Base-by-base conservation (phyloP, 1,140 invertebrate genomes). In the Apis laboriosa region DNA sequence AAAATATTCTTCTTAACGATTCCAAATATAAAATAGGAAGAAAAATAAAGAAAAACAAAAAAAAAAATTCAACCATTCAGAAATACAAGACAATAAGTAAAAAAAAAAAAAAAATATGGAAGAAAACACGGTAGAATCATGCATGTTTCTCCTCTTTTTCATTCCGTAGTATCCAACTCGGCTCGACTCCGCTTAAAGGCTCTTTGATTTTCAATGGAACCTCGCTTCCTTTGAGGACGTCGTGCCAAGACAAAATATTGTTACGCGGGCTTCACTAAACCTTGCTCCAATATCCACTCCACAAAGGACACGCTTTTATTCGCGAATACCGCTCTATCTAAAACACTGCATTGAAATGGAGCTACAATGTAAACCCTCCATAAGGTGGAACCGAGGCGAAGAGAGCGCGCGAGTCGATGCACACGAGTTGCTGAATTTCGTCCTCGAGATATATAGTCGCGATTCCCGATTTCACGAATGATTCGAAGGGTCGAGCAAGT, bases 141-240 rank as follows among this genome's bases (percentile, higher is more conserved):
- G 49, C 78, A 24, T 74, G 70, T 79, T 53, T 60, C 58, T 34
- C 67, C 34, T 2, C 21, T 4, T 43, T 4, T 43, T 51, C 28
- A 2, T 49, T 53, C 51, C n/a, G 56, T 21, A 9, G 19, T 28
- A 43, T 24, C 51, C 28, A 11, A 21, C 53, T 58, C 1, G 8
- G 77, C 24, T 55, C 24, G 77, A 51, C 66, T 56, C 55, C 71
- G 77, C 55, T 79, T 79, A 79, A 79, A 71, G 67, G 77, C 77
- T 80, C 70, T 80, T 80, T 80, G 78, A 80, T 80, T 80, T 80
- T 80, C 78, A 80, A 80, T 80, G 70, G 78, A 55, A 80, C 60
- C 56, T 7, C 58, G 15, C 70, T 60, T 28, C 78, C 78, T 74
- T 80, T 80, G 78, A 74, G 56, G 51, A 74, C 60, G 60, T 51